Evolutionary conservation across 2,888 invertebrate species (phyloP), one percentile per base, ranked within the genome.

Genomic region (Phortica okadai): DNA sequence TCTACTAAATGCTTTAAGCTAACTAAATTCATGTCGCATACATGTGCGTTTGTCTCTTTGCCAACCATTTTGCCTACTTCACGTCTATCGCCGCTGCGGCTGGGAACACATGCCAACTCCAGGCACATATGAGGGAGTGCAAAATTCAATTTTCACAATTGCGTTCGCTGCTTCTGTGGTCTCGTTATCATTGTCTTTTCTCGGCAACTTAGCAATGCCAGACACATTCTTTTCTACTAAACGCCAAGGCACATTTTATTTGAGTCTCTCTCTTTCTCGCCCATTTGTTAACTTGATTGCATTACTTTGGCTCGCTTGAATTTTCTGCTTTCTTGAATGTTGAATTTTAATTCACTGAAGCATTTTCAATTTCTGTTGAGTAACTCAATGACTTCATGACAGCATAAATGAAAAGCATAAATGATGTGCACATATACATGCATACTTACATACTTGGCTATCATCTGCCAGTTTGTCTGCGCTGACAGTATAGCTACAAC

Each of bases 311-410:
- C 10, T 6, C 44, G 69, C 44, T 45, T 42, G 69, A 62, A 76
- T 77, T 76, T 74, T 77, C 75, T 77, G 79, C 77, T 77, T 73
- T 79, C 69, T 77, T 73, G 77, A 76, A 76, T 77, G 50, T 33
- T 44, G 69, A 11, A 56, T 74, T 77, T 77, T 74, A 73, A 58
- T 74, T 69, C 80, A 76, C 79, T 81, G 82, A 81, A 80, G 80
- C 80, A 79, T 80, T 83, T 82, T 80, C 80, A 81, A 82, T 82
- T 80, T 80, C 77, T 64, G 64, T 64, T 45, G 69, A 16, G 4
- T 45, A 45, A 21, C 69, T 66, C 14, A 66, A 25, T 66, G 66
- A 66, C 66, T 66, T 33, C 10, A 42, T 33, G 33, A 8, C 45
- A 74, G 62, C 14, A 62, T n/a, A 54, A 33, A 33, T 33, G 16